These are phyloP conservation scores for Cyprinodon diabolis DNA, from an alignment of 2,797 vertebrate genomes.

Conservation along the genomic window DNA sequence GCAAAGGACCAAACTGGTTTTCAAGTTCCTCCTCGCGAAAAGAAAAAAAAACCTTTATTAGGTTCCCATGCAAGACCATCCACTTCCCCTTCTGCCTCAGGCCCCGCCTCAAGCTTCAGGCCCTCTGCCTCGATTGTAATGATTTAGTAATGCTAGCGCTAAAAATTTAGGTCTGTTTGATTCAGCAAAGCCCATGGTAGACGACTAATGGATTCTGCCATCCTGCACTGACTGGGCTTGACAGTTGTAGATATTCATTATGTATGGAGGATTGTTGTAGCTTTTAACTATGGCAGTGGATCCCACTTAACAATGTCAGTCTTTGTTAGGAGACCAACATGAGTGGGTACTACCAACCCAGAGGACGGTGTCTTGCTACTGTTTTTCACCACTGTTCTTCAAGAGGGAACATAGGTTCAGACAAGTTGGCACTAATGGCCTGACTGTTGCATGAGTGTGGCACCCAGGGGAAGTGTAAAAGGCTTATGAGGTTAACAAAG, in stretches of 20 bases:
- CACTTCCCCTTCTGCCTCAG: slow-evolving; percentile 59
- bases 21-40: slow-evolving; percentile 18
- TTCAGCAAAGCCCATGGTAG: slow-evolving; percentile 76
- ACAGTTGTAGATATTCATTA: slow-evolving; percentile 83
- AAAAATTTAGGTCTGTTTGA: slow-evolving; percentile 80
- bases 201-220: slow-evolving; percentile 75
- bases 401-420: slow-evolving; percentile 69
- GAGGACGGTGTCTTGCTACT: slow-evolving; percentile 57
- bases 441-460: slow-evolving; percentile 66
- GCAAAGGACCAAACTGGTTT: slow-evolving; percentile 44
- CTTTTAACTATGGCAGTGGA: slow-evolving; percentile 76
- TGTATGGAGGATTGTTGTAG: slow-evolving; percentile 80
- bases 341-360: slow-evolving; percentile 53
- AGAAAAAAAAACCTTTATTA: slow-evolving; percentile 61
- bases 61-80: slow-evolving; percentile 56
- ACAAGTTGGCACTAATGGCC: slow-evolving; percentile 75
- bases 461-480: slow-evolving; percentile 66
- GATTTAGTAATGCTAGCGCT: slow-evolving; percentile 81
- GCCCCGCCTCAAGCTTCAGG: slow-evolving; percentile 66
- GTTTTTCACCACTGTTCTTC: slow-evolving; percentile 54
- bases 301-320: slow-evolving; percentile 77
- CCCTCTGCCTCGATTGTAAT: slow-evolving; percentile 72
- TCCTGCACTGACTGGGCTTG: slow-evolving; percentile 73
- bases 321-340: slow-evolving; percentile 66
- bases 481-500: slow-evolving; percentile 49